These are phyloP conservation scores for Dendrolimus pini DNA, from an alignment of 2,888 invertebrate genomes.

Conservation along the genomic window DNA sequence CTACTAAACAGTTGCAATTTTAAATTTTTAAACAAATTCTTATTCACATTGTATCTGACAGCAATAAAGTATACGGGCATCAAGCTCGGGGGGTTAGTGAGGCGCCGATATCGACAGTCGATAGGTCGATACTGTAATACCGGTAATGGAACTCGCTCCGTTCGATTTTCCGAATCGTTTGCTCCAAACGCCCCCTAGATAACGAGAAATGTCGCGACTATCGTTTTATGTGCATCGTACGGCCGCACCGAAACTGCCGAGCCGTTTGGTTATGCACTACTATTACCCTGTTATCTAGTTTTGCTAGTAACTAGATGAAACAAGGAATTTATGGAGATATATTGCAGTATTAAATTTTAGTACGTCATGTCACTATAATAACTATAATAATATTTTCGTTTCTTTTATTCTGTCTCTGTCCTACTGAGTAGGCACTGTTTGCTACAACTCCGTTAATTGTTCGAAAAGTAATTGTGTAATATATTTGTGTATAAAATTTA, in stretches of 20 bases:
- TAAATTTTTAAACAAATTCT: too few relatives aligned
- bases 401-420: too few relatives aligned
- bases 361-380: too few relatives aligned
- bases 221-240: constrained; percentile 44
- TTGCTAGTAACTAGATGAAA: background rate
- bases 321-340: too few relatives aligned
- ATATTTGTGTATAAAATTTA: too few relatives aligned
- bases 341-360: too few relatives aligned
- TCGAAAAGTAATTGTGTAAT: too few relatives aligned
- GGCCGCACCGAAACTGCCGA: constrained; percentile 1
- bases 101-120: constrained; percentile 15
- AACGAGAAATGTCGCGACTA: constrained; percentile 58
- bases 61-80: background rate
- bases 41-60: background rate
- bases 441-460: too few relatives aligned
- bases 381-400: too few relatives aligned
- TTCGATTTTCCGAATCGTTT: constrained; percentile 73
- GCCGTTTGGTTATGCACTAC: constrained; percentile 5
- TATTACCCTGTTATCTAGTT: constrained; percentile 1
- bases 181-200: constrained; percentile 51
- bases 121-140: constrained; percentile 51
- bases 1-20: too few relatives aligned
- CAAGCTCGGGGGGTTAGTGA: constrained; percentile 5
- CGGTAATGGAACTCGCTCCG: constrained; percentile 64
- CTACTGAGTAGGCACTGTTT: too few relatives aligned